Evolutionary conservation across 2,113 vertebrate species (phyloP), one percentile per base, ranked within the genome.

Genomic region (Prietella phreatophila): DNA sequence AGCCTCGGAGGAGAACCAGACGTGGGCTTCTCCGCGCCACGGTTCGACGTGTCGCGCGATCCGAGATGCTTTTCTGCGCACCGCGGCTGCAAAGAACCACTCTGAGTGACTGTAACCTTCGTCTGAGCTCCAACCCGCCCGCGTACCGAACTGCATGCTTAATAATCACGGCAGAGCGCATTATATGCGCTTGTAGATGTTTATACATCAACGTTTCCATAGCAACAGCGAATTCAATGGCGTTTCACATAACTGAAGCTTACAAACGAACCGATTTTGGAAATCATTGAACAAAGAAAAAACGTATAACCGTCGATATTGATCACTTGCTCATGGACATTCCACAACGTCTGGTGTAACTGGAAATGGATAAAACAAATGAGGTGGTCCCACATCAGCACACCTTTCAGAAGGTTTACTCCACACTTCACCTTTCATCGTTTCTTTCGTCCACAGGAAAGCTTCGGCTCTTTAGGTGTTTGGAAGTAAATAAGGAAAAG

Each of bases 401-500:
- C 20, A 5, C 39, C 33, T 20, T 39, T 7, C 36, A 47, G 3
- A 7, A 50, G 6, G 11, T 76, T 75, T 27, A 50, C 7, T 76
- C 22, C 7, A 27, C 1, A 50, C 20, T 47, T 22, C 8, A 6
- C 1, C n/a, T 22, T 7, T 15, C 2, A 56, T 56, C 42, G 5
- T 47, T 47, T 47, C 42, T 47, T 5, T 47, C 3, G 27, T 3
- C 15, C 25, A 22, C 5, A 55, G 15, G 30, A 55, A 55, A 55
- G n/a, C 55, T 79, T 30, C 27, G 22, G 71, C 71, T 13, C 55
- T 50, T 63, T 13, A 3, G 33, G 83, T 56, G 20, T 58, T 15
- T 47, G 27, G 42, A 85, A 50, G 56, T 78, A 85, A 60, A 61
- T 61, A 85, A 75, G 11, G 33, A 42, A 47, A 85, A 36, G 6